Base-by-base conservation (phyloP, 2,113 vertebrate species). In the Hoplias malabaricus region DNA sequence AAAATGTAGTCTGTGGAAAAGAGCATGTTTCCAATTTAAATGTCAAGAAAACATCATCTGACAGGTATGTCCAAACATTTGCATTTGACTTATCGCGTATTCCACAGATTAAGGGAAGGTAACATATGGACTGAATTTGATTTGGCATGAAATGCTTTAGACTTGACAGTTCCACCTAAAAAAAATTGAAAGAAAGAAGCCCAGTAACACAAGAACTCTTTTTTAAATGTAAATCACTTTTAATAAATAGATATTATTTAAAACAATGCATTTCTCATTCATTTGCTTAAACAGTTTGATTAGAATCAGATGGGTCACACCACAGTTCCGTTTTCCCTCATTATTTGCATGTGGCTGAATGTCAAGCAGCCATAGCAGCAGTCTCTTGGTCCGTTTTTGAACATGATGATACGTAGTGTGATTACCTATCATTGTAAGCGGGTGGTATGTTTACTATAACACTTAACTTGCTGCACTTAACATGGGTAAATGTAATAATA, bases 381-480 rank as follows among this genome's bases (percentile, higher is more conserved):
- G 34, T 31, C 57, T 31, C 13, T 7, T 1, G 0, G 10, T 13
- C 19, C 57, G 1, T 4, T 31, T 16, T 31, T 27, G 9, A 57
- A 12, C 5, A 12, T 14, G 29, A 31, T 33, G 27, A 61, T 14
- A 19, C 12, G 33, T 31, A 31, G 31, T 62, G 59, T 36, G 59
- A 13, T 77, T 65, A 40, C 67, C 11, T 61, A 29, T 69, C 48
- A 50, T 69, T 19, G 56, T 56, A 50, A 40, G 14, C 75, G 14
- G 14, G 16, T 8, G 8, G 8, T 56, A 46, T 54, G n/a, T 42
- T 40, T 71, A n/a, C 43, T 50, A 10, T n/a, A 34, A n/a, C n/a
- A n/a, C n/a, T n/a, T n/a, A n/a, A n/a, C n/a, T n/a, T n/a, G n/a
- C n/a, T n/a, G n/a, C n/a, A n/a, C n/a, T n/a, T n/a, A n/a, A n/a